A percentile compares a stretch with the other conserved stretches of the same genome.
These are phyloP conservation scores for Brachyalestes nurse DNA, from an alignment of 2,797 vertebrate genomes.

Conservation along the genomic window DNA sequence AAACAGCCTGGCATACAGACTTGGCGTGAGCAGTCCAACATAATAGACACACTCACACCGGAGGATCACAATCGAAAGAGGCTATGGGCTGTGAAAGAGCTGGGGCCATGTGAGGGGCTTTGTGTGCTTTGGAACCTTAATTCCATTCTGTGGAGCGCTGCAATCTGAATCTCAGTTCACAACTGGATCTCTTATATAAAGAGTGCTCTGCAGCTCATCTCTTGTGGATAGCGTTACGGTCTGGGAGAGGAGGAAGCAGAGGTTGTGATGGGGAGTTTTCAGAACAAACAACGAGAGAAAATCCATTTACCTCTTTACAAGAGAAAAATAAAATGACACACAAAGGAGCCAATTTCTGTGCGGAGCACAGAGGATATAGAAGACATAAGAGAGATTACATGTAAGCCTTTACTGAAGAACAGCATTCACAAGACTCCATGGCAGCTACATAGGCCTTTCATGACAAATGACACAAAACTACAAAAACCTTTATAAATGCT, in stretches of 20 bases:
- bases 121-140: constrained; percentile 14
- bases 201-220: not conserved
- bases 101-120: constrained; percentile 4
- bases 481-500: too few species aligned
- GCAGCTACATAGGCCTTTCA: too few species aligned
- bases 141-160: not conserved
- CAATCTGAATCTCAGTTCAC: not conserved
- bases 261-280: not conserved
- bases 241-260: not conserved
- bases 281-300: not conserved
- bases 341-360: not conserved
- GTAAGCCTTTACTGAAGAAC: too few species aligned
- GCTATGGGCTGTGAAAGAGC: constrained; percentile 7
- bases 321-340: constrained; percentile 2
- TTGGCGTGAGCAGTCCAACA: constrained; percentile 6
- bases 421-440: too few species aligned
- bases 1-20: constrained; percentile 49
- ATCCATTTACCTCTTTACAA: not conserved
- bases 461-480: too few species aligned
- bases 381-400: not conserved
- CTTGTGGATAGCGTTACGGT: not conserved
- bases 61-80: constrained; percentile 29
- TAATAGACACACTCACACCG: constrained; percentile 23
- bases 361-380: not conserved
- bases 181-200: constrained; percentile 4